Evolutionary conservation across 1,140 invertebrate species (phyloP).

Genomic region (Drosophila bocki): DNA sequence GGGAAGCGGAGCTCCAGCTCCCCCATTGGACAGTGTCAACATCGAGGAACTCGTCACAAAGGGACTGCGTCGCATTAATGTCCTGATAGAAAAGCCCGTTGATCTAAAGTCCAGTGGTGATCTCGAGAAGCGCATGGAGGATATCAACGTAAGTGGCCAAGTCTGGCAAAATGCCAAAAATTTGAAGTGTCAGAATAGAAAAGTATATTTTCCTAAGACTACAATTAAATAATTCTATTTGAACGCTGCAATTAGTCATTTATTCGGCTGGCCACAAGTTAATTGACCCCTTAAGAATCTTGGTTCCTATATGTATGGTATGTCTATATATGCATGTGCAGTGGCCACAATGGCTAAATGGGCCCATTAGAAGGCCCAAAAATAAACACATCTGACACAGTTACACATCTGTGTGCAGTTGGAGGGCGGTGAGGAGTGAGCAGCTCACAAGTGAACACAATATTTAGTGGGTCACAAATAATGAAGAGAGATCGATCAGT

Average conservation of each 20-base stretch:
- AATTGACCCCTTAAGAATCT: slow-evolving; percentile 80
- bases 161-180: slow-evolving; percentile 34
- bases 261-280: slow-evolving; percentile 53
- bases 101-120: slow-evolving; percentile 75
- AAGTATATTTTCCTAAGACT: slow-evolving; percentile 26
- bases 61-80: slow-evolving; percentile 79
- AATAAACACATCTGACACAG: slow-evolving; percentile 76
- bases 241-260: slow-evolving; percentile 58
- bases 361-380: slow-evolving; percentile 72
- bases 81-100: slow-evolving; percentile 79
- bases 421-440: neutral
- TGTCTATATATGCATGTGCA: slow-evolving; percentile 4
- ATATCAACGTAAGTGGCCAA: slow-evolving; percentile 78
- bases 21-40: slow-evolving; percentile 69
- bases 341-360: slow-evolving; percentile 64
- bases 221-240: slow-evolving; percentile 37
- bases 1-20: slow-evolving; percentile 38
- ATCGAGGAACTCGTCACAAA: slow-evolving; percentile 81
- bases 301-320: slow-evolving; percentile 3
- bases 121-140: slow-evolving; percentile 76
- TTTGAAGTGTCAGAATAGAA: slow-evolving; percentile 12
- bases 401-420: slow-evolving; percentile 66
- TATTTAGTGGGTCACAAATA: slow-evolving; percentile 48
- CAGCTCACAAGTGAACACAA: slow-evolving; percentile 1
- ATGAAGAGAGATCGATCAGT: slow-evolving; percentile 13